A percentile compares a stretch with the other conserved stretches of the same genome.
These are phyloP conservation scores for Myotis davidii DNA, from an alignment of 2,113 vertebrate genomes.

Conservation along the genomic window DNA sequence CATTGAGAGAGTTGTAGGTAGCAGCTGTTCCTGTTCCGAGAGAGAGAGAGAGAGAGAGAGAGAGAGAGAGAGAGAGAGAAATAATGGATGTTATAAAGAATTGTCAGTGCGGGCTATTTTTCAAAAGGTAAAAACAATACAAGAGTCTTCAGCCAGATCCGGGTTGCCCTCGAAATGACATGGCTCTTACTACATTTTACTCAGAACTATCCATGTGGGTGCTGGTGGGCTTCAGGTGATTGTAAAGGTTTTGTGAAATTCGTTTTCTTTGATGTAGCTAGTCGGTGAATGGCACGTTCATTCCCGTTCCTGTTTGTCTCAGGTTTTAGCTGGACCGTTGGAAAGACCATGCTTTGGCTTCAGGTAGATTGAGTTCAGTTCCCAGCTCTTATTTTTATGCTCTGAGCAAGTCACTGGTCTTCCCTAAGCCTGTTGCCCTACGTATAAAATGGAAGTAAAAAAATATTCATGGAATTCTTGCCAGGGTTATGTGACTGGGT, in stretches of 20 bases:
- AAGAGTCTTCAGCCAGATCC: not conserved
- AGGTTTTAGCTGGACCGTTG: conserved; percentile 17
- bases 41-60: not conserved
- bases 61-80: not conserved
- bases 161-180: not conserved
- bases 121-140: not conserved
- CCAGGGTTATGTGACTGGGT: not conserved
- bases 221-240: not conserved
- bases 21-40: not conserved
- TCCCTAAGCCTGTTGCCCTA: conserved; percentile 1
- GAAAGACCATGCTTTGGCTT: not conserved
- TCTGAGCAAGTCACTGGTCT: conserved; percentile 4
- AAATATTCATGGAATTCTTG: not conserved
- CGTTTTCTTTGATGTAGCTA: not conserved
- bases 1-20: not conserved
- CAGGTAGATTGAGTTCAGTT: not conserved
- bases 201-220: not conserved
- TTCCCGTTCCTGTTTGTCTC: not conserved
- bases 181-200: not conserved
- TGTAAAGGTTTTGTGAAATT: not conserved
- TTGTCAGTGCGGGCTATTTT: not conserved
- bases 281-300: not conserved
- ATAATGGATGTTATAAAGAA: not conserved
- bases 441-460: not conserved
- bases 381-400: not conserved